A percentile compares a stretch with the other conserved stretches of the same genome.
phyloP scores from a whole-genome alignment of 2,888 invertebrate genomes.

The Formica aserva region DNA sequence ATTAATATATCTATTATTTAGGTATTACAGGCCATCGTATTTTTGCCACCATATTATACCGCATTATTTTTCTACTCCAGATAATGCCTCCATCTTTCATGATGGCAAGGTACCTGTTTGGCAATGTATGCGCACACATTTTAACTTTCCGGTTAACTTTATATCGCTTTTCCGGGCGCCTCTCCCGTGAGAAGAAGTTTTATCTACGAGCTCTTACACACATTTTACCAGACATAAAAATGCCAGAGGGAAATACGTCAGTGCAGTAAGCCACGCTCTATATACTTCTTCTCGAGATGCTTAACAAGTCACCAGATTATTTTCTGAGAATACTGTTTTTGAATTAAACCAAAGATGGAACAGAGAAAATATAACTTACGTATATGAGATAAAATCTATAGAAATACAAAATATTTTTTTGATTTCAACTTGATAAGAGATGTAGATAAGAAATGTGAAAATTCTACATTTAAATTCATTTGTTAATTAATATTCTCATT shows the following conservation, averaged over 20 bases:
- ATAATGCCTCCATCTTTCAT: constrained; percentile 27
- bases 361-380: not conserved
- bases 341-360: constrained; percentile 22
- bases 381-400: constrained; percentile 5
- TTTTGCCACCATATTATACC: constrained; percentile 26
- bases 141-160: constrained; percentile 58
- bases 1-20: constrained; percentile 11
- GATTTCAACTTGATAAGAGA: not conserved
- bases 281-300: constrained; percentile 48
- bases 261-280: constrained; percentile 18
- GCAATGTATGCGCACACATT: constrained; percentile 49
- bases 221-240: constrained; percentile 52
- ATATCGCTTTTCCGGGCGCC: constrained; percentile 49
- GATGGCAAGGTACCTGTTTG: constrained; percentile 29
- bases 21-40: not conserved
- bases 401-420: not conserved
- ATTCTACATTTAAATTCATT: not conserved
- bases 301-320: constrained; percentile 56
- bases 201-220: constrained; percentile 52
- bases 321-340: constrained; percentile 47
- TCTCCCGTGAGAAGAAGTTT: constrained; percentile 57
- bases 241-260: constrained; percentile 59
- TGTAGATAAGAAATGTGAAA: too few species aligned
- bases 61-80: constrained; percentile 28
- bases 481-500: not conserved